Evolutionary conservation across 1,140 invertebrate genomes (phyloP), one percentile per base, ranked within the genome.

Genomic region (Cataglyphis hispanica): DNA sequence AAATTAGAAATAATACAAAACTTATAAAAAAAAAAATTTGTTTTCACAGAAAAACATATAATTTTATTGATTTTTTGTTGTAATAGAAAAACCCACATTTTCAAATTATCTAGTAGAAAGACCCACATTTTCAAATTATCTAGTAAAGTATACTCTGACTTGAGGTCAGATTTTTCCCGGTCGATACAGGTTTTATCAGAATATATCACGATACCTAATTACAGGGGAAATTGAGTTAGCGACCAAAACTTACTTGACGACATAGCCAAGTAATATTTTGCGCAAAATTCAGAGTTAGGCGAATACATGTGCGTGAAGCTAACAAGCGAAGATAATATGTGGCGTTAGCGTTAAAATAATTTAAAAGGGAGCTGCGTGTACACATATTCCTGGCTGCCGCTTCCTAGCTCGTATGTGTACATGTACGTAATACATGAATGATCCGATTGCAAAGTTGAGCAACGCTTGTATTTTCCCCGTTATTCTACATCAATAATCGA

Each of bases 401-500:
- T 2, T 11, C 31, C 19, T 11, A 37, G 5, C 27, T 27, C 27
- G 10, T 10, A 13, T 43, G 16, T 60, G 22, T 34, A 6, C 10
- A 25, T 40, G 19, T 8, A 31, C 22, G n/a, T 11, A 22, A 58
- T 19, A 81, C 34, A 58, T 37, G 46, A 22, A 69, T 56, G 22
- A 74, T 83, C 60, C 46, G 19, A n/a, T 27, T 58, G 13, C 50
- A 19, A 56, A 16, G 25, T 16, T 60, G 78, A 83, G 31, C 67
- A 53, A 72, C n/a, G 53, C 37, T 60, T n/a, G 16, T 16, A 16
- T 53, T 46, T 37, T 19, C 4, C 53, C 25, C 19, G 13, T 60
- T 25, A 27, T 60, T 83, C 74, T 74, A 60, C 67, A 61, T 83
- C 53, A 37, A 61, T 83, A 83, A 61, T 74, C 40, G 78, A 61